These are phyloP conservation scores for Penaeus indicus DNA, from an alignment of 1,140 invertebrate genomes.

Conservation along the genomic window DNA sequence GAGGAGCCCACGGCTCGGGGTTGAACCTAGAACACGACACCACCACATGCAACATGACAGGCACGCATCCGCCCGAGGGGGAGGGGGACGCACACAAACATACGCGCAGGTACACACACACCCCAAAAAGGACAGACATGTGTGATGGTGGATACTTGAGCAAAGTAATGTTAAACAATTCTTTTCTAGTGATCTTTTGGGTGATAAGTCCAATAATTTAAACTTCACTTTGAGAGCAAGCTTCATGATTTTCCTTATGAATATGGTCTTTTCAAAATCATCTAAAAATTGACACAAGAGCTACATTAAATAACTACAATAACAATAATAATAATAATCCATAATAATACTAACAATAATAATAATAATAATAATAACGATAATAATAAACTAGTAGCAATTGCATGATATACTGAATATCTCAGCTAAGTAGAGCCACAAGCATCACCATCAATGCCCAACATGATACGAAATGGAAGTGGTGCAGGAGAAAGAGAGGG, in stretches of 20 bases:
- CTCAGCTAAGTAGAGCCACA: constrained; percentile 14
- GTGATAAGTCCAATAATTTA: too few species aligned
- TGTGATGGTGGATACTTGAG: constrained; percentile 33
- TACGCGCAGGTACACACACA: constrained; percentile 27
- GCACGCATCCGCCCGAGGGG: constrained; percentile 40
- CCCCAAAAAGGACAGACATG: constrained; percentile 29
- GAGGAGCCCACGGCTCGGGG: constrained; percentile 66
- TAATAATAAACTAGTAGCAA: background rate
- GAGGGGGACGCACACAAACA: background rate
- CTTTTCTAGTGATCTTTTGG: constrained; percentile 5
- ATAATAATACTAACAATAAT: background rate
- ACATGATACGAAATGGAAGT: constrained; percentile 12
- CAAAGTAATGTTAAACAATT: background rate
- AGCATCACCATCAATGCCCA: constrained; percentile 23
- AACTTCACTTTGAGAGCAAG: background rate
- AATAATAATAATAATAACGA: background rate
- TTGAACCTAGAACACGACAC: constrained; percentile 66
- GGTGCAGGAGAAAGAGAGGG: constrained; percentile 3
- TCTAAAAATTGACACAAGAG: background rate
- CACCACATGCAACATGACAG: constrained; percentile 63
- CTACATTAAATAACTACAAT: constrained; percentile 4
- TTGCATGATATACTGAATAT: background rate
- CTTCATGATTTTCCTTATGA: background rate
- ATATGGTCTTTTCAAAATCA: too few species aligned
- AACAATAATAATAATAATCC: too few species aligned